Evolutionary conservation across 1,140 invertebrate genomes (phyloP).

Genomic region (Ladona fulva): DNA sequence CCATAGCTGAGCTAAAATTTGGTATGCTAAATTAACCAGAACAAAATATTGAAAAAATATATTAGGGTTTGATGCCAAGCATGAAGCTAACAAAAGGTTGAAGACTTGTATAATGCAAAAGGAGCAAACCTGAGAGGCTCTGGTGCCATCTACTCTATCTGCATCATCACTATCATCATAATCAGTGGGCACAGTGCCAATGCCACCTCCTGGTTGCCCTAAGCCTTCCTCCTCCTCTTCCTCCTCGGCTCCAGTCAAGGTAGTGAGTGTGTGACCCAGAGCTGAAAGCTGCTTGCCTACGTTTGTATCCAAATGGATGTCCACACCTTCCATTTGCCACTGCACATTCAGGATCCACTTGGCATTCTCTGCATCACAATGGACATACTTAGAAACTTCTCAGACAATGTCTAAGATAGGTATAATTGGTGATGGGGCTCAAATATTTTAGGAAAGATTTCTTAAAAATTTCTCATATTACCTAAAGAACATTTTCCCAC

Average conservation of each 20-base stretch:
- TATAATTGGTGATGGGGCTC: no score
- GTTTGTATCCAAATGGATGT: conserved; percentile 91
- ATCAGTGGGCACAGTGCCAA: conserved; percentile 52
- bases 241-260: conserved; percentile 71
- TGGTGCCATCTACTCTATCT: conserved; percentile 55
- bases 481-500: no score
- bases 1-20: no score
- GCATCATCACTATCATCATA: conserved; percentile 70
- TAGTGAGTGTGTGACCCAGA: conserved; percentile 88
- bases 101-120: no score
- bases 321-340: conserved; percentile 99
- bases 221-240: conserved; percentile 38
- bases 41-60: no score
- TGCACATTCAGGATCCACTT: conserved; percentile 97
- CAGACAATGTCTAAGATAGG: no score
- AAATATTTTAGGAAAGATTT: no score
- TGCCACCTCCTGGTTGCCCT: conserved; percentile 34
- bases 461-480: no score
- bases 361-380: conserved; percentile 64
- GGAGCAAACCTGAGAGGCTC: conserved; percentile 18
- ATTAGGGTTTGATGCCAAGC: no score
- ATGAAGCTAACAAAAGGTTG: no score
- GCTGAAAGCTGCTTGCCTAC: conserved; percentile 92
- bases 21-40: no score
- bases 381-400: background rate